These are phyloP conservation scores for Lerema accius DNA, from an alignment of 1,140 invertebrate genomes.

Conservation along the genomic window DNA sequence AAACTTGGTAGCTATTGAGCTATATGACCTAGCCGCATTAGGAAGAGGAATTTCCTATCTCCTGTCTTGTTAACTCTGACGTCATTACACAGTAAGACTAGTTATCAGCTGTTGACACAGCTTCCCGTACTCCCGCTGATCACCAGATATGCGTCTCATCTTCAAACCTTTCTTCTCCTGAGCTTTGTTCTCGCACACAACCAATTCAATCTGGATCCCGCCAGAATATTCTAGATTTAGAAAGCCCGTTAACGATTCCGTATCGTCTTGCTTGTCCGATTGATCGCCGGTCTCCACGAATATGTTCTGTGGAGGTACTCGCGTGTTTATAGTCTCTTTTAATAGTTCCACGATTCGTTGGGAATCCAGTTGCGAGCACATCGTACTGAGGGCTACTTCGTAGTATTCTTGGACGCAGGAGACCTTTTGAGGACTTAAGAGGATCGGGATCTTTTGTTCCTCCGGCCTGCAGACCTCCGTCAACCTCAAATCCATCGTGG, in stretches of 20 bases:
- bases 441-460: conserved; percentile 71
- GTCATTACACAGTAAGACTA: conserved; percentile 87
- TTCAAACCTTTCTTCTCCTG: conserved; percentile 93
- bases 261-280: conserved; percentile 50
- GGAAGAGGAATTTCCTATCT: conserved; percentile 17
- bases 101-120: conserved; percentile 95
- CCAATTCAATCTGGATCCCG: conserved; percentile 93
- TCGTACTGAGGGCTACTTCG: conserved; percentile 90
- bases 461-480: conserved; percentile 70
- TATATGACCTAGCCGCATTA: neutral
- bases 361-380: conserved; percentile 90
- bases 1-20: too few relatives aligned
- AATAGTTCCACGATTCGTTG: conserved; percentile 91
- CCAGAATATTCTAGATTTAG: conserved; percentile 91
- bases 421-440: conserved; percentile 70
- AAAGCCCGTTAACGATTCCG: conserved; percentile 75
- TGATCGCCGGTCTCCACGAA: conserved; percentile 83
- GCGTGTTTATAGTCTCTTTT: conserved; percentile 91
- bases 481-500: conserved; percentile 76
- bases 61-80: too few relatives aligned
- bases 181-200: conserved; percentile 89
- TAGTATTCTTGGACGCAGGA: conserved; percentile 82
- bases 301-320: conserved; percentile 88
- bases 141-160: conserved; percentile 94
- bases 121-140: conserved; percentile 94